These are phyloP conservation scores for Myotis planiceps DNA, from an alignment of 2,797 vertebrate species.

Conservation along the genomic window DNA sequence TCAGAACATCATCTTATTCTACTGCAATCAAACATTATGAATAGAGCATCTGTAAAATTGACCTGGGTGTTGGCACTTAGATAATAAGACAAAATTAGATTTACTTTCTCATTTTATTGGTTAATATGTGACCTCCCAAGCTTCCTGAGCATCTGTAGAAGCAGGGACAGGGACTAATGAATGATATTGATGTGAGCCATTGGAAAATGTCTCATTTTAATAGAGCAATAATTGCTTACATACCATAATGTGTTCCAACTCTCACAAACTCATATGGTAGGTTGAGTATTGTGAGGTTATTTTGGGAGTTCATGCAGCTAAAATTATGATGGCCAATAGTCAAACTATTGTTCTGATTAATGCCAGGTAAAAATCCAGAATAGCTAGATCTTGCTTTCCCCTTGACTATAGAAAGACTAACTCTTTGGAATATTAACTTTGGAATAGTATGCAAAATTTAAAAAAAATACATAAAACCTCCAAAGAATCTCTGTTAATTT, in stretches of 20 bases:
- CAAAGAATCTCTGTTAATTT: not conserved
- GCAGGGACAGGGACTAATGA: not conserved
- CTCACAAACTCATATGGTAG: not conserved
- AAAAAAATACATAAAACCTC: not conserved
- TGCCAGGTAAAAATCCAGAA: not conserved
- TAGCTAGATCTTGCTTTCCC: not conserved
- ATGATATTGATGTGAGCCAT: conserved; percentile 16
- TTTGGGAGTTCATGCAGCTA: not conserved
- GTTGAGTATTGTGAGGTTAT: not conserved
- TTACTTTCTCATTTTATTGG: not conserved
- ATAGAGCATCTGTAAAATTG: not conserved
- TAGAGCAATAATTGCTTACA: conserved; percentile 15
- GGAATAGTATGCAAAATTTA: not conserved
- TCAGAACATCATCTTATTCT: not conserved
- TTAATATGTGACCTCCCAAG: not conserved
- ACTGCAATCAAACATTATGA: not conserved
- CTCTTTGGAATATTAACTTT: not conserved
- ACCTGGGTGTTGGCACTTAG: not conserved
- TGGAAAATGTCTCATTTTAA: conserved; percentile 42
- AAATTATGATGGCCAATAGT: not conserved
- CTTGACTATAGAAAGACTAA: not conserved
- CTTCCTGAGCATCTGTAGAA: conserved; percentile 7
- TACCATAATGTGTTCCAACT: not conserved
- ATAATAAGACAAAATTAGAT: conserved; percentile 52
- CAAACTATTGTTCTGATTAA: not conserved